Evolutionary conservation across 2,888 invertebrate species (phyloP).

Genomic region (Baronia brevicornis): DNA sequence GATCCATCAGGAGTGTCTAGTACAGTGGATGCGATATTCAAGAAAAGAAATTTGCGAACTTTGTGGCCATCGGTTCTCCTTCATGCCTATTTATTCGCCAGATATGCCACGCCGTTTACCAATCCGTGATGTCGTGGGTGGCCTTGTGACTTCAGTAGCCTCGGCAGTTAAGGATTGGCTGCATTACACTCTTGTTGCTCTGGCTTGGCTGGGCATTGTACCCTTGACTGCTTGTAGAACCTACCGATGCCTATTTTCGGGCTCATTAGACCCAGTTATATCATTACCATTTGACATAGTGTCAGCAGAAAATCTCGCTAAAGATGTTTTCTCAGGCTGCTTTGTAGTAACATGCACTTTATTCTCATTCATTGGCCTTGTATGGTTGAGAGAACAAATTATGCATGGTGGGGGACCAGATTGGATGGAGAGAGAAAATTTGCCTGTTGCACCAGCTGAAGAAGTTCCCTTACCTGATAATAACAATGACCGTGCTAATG

Average conservation of each 20-base stretch:
- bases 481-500: constrained; percentile 65
- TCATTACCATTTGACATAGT: constrained; percentile 94
- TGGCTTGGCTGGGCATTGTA: constrained; percentile 98
- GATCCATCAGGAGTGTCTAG: constrained; percentile 98
- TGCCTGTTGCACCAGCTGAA: constrained; percentile 65
- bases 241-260: constrained; percentile 93
- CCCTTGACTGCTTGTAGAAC: constrained; percentile 97
- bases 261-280: constrained; percentile 89
- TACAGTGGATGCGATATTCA: constrained; percentile 99
- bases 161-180: constrained; percentile 97
- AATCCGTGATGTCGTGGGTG: constrained; percentile 92
- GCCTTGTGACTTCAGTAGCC: constrained; percentile 90
- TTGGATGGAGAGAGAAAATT: constrained; percentile 89
- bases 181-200: constrained; percentile 96
- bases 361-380: constrained; percentile 96
- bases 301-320: constrained; percentile 92
- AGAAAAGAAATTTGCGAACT: constrained; percentile 99
- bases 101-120: constrained; percentile 99
- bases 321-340: constrained; percentile 96
- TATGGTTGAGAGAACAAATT: constrained; percentile 98
- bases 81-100: constrained; percentile 99
- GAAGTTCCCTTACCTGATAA: constrained; percentile 63
- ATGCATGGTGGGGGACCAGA: constrained; percentile 98
- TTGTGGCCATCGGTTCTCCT: constrained; percentile 97
- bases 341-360: constrained; percentile 97